Conservation (phyloP, 2,797 vertebrate genomes). For the Rhyacichthys aspro region DNA sequence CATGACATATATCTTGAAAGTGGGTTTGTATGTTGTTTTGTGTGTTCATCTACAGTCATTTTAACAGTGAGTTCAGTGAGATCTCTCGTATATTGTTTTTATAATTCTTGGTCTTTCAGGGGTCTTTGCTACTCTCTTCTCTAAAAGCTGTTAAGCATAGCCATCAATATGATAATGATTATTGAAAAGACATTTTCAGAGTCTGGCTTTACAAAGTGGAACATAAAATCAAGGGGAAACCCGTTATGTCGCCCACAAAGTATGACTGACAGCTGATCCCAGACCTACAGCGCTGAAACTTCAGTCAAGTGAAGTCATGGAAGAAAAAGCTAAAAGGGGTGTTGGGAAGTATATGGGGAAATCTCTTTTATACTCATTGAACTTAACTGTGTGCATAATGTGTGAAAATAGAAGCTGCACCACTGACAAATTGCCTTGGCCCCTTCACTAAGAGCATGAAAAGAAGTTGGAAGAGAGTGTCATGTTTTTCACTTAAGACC, state of each 20-base stretch:
- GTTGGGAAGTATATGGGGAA: not conserved
- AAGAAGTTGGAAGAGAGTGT: no score
- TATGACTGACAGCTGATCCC: constrained; percentile 4
- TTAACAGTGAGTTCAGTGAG: not conserved
- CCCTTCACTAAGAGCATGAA: no score
- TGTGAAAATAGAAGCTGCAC: not conserved
- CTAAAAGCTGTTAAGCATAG: not conserved
- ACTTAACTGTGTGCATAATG: constrained; percentile 2
- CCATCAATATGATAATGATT: constrained; percentile 5
- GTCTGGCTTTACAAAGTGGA: constrained; percentile 1
- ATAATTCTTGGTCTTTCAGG: not conserved
- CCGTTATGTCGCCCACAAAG: constrained; percentile 3
- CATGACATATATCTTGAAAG: no score
- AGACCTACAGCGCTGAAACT: not conserved
- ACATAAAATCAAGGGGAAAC: not conserved
- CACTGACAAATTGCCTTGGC: no score
- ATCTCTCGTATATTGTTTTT: not conserved
- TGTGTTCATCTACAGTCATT: not conserved
- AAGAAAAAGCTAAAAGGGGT: not conserved
- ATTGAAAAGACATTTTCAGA: not conserved
- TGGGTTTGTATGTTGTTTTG: no score
- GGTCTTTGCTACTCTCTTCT: not conserved
- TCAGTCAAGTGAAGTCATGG: constrained; percentile 12
- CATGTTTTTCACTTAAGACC: no score
- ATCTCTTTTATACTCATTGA: constrained; percentile 1